These are phyloP conservation scores for Agriotes lineatus DNA, from an alignment of 2,888 invertebrate species.

Conservation along the genomic window DNA sequence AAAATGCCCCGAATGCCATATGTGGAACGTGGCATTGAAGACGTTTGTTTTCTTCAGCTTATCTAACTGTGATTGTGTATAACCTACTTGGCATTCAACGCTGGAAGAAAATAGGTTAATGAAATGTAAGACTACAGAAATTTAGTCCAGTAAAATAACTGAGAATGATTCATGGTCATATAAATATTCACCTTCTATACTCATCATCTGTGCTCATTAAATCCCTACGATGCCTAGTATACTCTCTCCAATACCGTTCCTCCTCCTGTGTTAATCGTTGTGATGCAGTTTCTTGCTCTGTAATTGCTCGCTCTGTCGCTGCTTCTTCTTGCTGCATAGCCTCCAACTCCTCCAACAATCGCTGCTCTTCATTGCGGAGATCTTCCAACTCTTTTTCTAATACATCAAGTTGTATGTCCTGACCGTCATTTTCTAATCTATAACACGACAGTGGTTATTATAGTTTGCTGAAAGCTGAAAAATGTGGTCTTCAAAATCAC, in stretches of 20 bases:
- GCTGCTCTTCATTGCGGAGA: slow-evolving; percentile 80
- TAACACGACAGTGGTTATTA: slow-evolving; percentile 46
- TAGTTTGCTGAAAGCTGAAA: too few species aligned
- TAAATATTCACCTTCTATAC: slow-evolving; percentile 60
- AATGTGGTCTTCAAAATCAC: too few species aligned
- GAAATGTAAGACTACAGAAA: background rate
- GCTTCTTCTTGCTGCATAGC: slow-evolving; percentile 83
- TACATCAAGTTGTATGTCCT: slow-evolving; percentile 77
- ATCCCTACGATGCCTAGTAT: slow-evolving; percentile 87
- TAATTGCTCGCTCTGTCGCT: slow-evolving; percentile 76
- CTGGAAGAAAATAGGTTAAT: slow-evolving; percentile 65
- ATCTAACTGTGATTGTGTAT: slow-evolving; percentile 89
- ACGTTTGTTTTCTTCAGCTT: slow-evolving; percentile 94
- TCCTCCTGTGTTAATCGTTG: slow-evolving; percentile 83
- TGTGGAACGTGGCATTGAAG: slow-evolving; percentile 97
- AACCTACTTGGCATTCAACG: slow-evolving; percentile 87
- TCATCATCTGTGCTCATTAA: slow-evolving; percentile 90
- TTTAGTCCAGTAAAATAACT: too few species aligned
- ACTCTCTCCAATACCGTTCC: slow-evolving; percentile 88
- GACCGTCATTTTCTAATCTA: slow-evolving; percentile 76
- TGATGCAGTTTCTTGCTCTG: slow-evolving; percentile 77
- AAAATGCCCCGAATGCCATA: slow-evolving; percentile 95
- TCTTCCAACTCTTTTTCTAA: slow-evolving; percentile 87
- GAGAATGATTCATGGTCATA: too few species aligned
- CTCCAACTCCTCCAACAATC: slow-evolving; percentile 80